These are phyloP conservation scores for Latrodectus geometricus DNA, from an alignment of 1,140 invertebrate species.

Conservation along the genomic window DNA sequence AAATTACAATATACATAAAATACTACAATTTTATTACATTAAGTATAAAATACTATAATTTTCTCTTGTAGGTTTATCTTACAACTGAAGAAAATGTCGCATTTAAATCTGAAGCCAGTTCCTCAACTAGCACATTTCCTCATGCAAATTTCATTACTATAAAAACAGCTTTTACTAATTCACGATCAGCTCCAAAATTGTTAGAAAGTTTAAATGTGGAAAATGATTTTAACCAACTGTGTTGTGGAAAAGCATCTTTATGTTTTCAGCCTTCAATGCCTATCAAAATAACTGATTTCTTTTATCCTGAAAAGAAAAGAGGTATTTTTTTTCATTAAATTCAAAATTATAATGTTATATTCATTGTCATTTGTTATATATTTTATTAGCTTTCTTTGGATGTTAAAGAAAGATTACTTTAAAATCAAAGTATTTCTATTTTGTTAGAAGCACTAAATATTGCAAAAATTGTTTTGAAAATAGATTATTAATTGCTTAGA, in stretches of 20 bases:
- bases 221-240: not conserved
- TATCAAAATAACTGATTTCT: not conserved
- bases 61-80: not conserved
- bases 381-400: too few species aligned
- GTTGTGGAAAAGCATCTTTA: not conserved
- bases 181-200: not conserved
- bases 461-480: too few species aligned
- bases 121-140: not conserved
- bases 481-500: too few species aligned
- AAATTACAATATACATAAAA: not conserved
- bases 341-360: too few species aligned
- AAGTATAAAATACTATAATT: not conserved
- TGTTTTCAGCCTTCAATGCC: not conserved
- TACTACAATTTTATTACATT: not conserved
- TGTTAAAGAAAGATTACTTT: too few species aligned
- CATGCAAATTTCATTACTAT: not conserved
- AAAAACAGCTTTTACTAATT: not conserved
- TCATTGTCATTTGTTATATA: too few species aligned
- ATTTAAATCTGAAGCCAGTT: not conserved
- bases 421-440: too few species aligned
- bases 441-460: too few species aligned
- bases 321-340: not conserved
- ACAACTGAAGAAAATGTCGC: not conserved
- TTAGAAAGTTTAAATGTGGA: not conserved
- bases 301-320: not conserved